These are phyloP conservation scores for Beroe ovata DNA, from an alignment of 37 sponge, comb jelly and placozoan species.

Conservation along the genomic window DNA sequence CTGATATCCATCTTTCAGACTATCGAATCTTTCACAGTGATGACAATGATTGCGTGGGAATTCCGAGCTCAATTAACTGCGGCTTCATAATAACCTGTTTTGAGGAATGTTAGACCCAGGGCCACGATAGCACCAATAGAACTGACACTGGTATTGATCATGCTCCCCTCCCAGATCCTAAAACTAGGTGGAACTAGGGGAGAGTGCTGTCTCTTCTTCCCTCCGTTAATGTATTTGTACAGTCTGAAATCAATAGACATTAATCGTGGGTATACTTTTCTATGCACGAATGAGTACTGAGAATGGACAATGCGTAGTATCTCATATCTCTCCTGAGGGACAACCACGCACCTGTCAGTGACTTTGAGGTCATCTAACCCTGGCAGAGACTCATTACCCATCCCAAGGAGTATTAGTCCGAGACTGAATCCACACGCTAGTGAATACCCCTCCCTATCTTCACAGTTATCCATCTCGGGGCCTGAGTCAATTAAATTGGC, in stretches of 20 bases:
- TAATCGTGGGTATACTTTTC: too few species aligned
- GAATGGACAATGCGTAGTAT: too few species aligned
- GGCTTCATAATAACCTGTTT: constrained; percentile 79
- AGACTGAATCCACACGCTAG: constrained; percentile 87
- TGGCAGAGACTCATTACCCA: constrained; percentile 67
- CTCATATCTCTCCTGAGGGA: too few species aligned
- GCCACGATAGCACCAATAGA: constrained; percentile 87
- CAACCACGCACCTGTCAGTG: constrained; percentile 42
- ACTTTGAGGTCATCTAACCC: constrained; percentile 41
- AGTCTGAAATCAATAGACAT: too few species aligned
- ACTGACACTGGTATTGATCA: constrained; percentile 83
- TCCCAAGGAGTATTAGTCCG: constrained; percentile 83
- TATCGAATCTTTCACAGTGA: too few species aligned
- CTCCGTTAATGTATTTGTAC: constrained; percentile 77
- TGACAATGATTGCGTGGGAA: too few species aligned
- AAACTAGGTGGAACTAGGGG: constrained; percentile 20
- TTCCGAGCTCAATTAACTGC: too few species aligned
- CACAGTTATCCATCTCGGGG: constrained; percentile 86
- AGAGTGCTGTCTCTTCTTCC: constrained; percentile 65
- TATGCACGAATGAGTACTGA: too few species aligned
- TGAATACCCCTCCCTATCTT: constrained; percentile 83
- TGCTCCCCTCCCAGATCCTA: constrained; percentile 74
- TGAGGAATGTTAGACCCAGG: constrained; percentile 84
- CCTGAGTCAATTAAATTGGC: too few species aligned
- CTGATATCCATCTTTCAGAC: too few species aligned